These are phyloP conservation scores for Hydrolagus affinis DNA, from an alignment of 2,113 vertebrate species.

Conservation along the genomic window DNA sequence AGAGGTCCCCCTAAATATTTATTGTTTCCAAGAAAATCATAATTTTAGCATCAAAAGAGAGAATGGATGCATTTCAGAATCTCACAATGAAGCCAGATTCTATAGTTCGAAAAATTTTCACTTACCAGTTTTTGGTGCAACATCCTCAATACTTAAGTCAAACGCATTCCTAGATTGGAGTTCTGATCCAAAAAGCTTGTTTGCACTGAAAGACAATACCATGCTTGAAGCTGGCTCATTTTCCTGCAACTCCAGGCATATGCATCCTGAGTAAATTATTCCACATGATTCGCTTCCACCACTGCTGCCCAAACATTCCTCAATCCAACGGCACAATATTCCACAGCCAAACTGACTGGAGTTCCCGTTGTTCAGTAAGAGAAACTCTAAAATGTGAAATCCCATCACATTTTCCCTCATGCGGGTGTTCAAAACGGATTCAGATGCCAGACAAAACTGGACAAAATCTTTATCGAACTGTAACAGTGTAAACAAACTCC, in stretches of 20 bases:
- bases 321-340: constrained; percentile 91
- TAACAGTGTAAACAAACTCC: constrained; percentile 74
- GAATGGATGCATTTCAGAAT: neutral
- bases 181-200: constrained; percentile 76
- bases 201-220: constrained; percentile 49
- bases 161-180: constrained; percentile 77
- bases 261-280: constrained; percentile 83
- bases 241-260: constrained; percentile 68
- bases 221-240: constrained; percentile 67
- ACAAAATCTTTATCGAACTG: constrained; percentile 98
- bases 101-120: neutral
- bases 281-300: constrained; percentile 62
- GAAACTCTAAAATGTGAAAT: constrained; percentile 82
- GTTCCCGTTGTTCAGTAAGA: constrained; percentile 97
- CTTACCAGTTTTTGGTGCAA: constrained; percentile 21
- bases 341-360: constrained; percentile 95
- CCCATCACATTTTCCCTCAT: constrained; percentile 69
- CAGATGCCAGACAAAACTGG: constrained; percentile 75
- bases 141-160: constrained; percentile 53
- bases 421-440: constrained; percentile 56
- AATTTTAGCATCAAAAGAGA: too few relatives aligned
- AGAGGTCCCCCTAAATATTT: too few relatives aligned
- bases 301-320: constrained; percentile 75
- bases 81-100: neutral
- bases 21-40: too few relatives aligned